Evolutionary conservation across 2,797 vertebrate genomes (phyloP).

Genomic region (Muraenolepis orangiensis): DNA sequence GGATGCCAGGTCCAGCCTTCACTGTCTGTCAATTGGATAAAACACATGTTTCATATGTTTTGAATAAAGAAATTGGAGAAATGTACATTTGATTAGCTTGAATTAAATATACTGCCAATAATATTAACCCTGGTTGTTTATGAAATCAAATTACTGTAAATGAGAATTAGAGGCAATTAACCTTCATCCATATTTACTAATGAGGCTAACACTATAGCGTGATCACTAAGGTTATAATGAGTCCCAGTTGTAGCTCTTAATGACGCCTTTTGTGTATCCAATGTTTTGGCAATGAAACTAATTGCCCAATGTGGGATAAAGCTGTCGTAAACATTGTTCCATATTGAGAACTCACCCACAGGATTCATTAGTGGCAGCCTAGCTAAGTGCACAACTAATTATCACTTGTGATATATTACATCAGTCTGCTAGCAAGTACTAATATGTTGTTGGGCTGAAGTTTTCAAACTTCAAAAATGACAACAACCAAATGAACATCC

Average conservation of each 20-base stretch:
- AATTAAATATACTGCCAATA: too few species aligned
- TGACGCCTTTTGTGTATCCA: background rate
- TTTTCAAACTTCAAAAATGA: background rate
- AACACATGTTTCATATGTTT: too few species aligned
- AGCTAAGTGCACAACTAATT: background rate
- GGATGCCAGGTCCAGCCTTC: too few species aligned
- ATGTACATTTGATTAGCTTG: too few species aligned
- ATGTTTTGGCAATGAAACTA: constrained; percentile 4
- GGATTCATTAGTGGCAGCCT: background rate
- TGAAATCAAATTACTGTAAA: background rate
- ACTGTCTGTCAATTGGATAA: too few species aligned
- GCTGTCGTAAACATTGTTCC: background rate
- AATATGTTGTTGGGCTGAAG: background rate
- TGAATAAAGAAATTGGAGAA: too few species aligned
- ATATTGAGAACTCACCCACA: constrained; percentile 9
- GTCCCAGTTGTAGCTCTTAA: constrained; percentile 3
- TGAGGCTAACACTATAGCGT: background rate
- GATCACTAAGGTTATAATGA: constrained; percentile 12
- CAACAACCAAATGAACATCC: background rate
- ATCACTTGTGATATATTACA: background rate
- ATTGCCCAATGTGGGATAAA: constrained; percentile 17
- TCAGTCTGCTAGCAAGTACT: background rate
- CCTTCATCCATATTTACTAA: constrained; percentile 6
- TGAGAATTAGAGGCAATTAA: background rate
- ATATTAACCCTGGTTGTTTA: background rate